Evolutionary conservation across 2,113 vertebrate genomes (phyloP).

Genomic region (Phodopus roborovskii): DNA sequence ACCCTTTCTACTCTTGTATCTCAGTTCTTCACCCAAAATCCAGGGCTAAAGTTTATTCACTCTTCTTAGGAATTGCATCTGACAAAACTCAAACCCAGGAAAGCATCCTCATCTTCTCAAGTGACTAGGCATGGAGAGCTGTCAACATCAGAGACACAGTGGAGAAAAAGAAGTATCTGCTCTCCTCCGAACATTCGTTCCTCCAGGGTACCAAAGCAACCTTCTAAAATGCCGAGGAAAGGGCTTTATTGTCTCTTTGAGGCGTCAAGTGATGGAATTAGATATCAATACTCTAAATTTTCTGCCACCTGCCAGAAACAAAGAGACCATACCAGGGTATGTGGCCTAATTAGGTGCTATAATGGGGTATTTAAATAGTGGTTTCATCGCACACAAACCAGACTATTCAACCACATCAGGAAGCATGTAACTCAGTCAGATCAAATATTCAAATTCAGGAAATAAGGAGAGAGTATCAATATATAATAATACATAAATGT

Average conservation of each 20-base stretch:
- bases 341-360: background rate
- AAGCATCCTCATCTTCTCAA: background rate
- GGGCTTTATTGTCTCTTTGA: background rate
- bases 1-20: background rate
- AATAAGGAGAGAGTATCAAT: constrained; percentile 19
- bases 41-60: background rate
- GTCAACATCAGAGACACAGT: background rate
- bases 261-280: background rate
- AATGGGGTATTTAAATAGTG: background rate
- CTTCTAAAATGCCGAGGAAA: background rate
- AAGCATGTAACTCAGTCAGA: background rate
- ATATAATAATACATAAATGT: constrained; percentile 32
- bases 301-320: background rate
- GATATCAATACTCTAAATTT: constrained; percentile 3
- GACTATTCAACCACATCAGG: background rate
- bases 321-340: background rate
- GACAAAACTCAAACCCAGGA: background rate
- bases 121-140: background rate
- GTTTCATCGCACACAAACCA: background rate
- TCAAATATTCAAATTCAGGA: background rate
- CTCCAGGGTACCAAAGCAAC: background rate
- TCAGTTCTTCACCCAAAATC: background rate
- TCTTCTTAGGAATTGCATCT: background rate
- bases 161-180: background rate
- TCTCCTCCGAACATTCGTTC: background rate